phyloP scores from a whole-genome alignment of 2,113 vertebrate species.

The Bubo blakistoni region DNA sequence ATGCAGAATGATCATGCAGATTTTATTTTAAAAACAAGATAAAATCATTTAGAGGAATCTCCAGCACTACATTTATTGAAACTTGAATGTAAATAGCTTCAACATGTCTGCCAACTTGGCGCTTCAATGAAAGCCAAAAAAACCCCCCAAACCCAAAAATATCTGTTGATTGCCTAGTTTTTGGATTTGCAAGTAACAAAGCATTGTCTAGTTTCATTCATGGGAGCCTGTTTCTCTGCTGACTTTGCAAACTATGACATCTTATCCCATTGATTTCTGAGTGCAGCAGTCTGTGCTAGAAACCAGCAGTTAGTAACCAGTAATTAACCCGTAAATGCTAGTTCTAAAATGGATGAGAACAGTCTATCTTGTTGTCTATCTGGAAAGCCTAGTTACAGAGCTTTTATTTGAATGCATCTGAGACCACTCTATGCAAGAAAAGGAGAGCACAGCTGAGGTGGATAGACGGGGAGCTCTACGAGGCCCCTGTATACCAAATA shows the following conservation, averaged over 20 bases:
- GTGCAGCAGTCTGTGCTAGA: background rate
- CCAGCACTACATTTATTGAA: background rate
- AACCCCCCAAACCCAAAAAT: background rate
- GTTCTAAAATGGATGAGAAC: background rate
- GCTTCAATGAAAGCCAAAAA: background rate
- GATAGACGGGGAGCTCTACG: background rate
- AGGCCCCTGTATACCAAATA: background rate
- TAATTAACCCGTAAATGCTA: background rate
- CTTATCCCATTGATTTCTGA: background rate
- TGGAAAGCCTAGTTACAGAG: background rate
- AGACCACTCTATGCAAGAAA: background rate
- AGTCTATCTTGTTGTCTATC: background rate
- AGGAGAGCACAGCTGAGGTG: background rate
- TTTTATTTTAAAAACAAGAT: conserved; percentile 27
- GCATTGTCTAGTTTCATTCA: background rate
- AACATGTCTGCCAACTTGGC: background rate
- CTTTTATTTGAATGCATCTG: background rate
- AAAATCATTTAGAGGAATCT: background rate
- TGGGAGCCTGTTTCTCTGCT: background rate
- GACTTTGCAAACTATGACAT: background rate
- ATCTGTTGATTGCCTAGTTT: background rate
- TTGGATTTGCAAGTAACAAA: background rate
- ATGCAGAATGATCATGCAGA: background rate
- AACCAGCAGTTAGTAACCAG: background rate
- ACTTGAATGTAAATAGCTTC: background rate